phyloP scores from a whole-genome alignment of 2,888 invertebrate genomes.

The Opisthograptis luteolata region DNA sequence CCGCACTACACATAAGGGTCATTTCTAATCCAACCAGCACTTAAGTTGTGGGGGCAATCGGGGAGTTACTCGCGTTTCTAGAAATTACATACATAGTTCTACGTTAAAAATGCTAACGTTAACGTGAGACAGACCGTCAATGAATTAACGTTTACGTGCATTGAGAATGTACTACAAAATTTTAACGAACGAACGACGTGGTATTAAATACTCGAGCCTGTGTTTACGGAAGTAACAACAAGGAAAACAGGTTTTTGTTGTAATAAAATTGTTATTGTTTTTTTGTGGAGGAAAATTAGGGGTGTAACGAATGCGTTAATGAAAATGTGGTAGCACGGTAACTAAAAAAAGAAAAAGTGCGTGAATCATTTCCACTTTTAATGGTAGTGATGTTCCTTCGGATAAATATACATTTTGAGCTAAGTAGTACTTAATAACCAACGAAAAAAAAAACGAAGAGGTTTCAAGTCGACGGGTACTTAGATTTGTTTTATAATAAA shows the following conservation, averaged over 20 bases:
- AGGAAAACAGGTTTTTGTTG: slow-evolving; percentile 20
- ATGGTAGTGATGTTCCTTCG: no score
- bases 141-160: slow-evolving; percentile 37
- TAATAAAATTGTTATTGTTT: slow-evolving; percentile 20
- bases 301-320: slow-evolving; percentile 13
- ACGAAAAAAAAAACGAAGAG: no score
- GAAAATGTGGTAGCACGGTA: slow-evolving; percentile 6
- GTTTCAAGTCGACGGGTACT: no score
- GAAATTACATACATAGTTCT: slow-evolving; percentile 73
- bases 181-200: slow-evolving; percentile 5
- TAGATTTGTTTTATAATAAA: no score
- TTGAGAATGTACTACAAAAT: slow-evolving; percentile 22
- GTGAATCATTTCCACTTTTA: no score
- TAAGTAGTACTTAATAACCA: no score
- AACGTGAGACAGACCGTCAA: slow-evolving; percentile 48
- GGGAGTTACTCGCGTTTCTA: slow-evolving; percentile 68
- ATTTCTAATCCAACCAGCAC: slow-evolving; percentile 77
- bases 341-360: background rate
- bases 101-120: slow-evolving; percentile 45
- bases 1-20: slow-evolving; percentile 63
- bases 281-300: slow-evolving; percentile 21
- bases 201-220: slow-evolving; percentile 2
- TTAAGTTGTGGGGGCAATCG: slow-evolving; percentile 80
- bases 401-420: no score
- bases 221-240: slow-evolving; percentile 23